Evolutionary conservation across 1,140 invertebrate species (phyloP).

Genomic region (Aplysia californica): DNA sequence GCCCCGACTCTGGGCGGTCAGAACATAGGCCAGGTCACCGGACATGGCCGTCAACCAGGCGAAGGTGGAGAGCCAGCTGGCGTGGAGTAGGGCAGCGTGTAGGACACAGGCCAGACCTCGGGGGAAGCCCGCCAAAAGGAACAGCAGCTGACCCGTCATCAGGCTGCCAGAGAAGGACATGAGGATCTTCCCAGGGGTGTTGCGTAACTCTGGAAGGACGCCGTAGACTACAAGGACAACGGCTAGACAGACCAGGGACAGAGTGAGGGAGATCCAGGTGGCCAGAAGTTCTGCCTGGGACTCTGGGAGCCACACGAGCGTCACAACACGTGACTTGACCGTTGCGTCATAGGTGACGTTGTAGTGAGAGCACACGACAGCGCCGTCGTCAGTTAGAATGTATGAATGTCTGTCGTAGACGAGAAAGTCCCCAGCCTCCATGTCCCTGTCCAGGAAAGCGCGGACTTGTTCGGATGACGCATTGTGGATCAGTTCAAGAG

Average conservation of each 20-base stretch:
- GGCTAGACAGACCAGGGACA: conserved; percentile 28
- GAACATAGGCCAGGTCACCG: conserved; percentile 74
- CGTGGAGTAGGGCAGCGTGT: conserved; percentile 67
- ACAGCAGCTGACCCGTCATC: conserved; percentile 65
- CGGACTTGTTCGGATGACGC: neutral
- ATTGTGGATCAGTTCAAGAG: neutral
- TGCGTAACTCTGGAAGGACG: conserved; percentile 65
- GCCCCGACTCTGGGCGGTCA: conserved; percentile 49
- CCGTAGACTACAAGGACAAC: conserved; percentile 59
- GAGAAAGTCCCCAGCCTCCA: neutral
- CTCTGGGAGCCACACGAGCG: no score
- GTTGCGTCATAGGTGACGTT: neutral
- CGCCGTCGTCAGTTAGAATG: neutral
- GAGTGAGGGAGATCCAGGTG: neutral
- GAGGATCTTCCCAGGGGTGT: conserved; percentile 69
- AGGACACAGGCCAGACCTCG: conserved; percentile 36
- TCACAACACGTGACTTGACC: no score
- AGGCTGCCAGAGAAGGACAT: conserved; percentile 66
- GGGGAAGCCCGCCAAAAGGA: conserved; percentile 39
- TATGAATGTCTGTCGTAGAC: neutral
- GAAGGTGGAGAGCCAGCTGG: conserved; percentile 70
- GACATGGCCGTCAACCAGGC: conserved; percentile 72
- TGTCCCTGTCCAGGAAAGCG: neutral
- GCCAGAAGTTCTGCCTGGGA: no score
- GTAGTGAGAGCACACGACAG: neutral